phyloP scores from a whole-genome alignment of 2,113 vertebrate genomes.

The Myocastor coypus region DNA sequence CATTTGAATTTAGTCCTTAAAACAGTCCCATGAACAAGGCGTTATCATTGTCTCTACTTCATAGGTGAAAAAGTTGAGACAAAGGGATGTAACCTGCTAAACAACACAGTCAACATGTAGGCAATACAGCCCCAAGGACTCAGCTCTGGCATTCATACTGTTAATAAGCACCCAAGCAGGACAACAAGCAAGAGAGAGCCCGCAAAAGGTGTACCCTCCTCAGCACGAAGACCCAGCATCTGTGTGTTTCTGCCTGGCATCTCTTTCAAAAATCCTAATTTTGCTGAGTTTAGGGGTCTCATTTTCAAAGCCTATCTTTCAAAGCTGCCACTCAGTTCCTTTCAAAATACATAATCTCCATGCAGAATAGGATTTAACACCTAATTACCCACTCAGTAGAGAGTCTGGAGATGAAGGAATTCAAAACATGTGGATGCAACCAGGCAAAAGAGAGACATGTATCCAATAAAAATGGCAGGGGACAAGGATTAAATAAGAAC shows the following conservation, averaged over 20 bases:
- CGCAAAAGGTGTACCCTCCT: background rate
- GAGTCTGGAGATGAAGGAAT: background rate
- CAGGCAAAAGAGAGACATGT: background rate
- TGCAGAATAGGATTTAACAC: background rate
- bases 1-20: background rate
- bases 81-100: background rate
- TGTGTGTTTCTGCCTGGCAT: background rate
- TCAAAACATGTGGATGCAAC: background rate
- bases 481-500: background rate
- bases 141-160: background rate
- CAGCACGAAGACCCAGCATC: background rate
- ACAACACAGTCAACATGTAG: background rate
- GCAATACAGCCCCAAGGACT: background rate
- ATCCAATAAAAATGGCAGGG: background rate
- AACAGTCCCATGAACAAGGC: background rate
- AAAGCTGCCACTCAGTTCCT: conserved; percentile 2
- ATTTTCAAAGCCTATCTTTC: conserved; percentile 16
- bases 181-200: background rate
- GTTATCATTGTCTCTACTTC: background rate
- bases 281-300: background rate
- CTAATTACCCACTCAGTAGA: conserved; percentile 8
- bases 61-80: background rate
- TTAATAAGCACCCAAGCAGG: background rate
- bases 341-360: conserved; percentile 33
- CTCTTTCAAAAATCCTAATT: background rate